Evolutionary conservation across 2,113 vertebrate genomes (phyloP), one percentile per base, ranked within the genome.

Genomic region (Romanogobio albipinnatus): DNA sequence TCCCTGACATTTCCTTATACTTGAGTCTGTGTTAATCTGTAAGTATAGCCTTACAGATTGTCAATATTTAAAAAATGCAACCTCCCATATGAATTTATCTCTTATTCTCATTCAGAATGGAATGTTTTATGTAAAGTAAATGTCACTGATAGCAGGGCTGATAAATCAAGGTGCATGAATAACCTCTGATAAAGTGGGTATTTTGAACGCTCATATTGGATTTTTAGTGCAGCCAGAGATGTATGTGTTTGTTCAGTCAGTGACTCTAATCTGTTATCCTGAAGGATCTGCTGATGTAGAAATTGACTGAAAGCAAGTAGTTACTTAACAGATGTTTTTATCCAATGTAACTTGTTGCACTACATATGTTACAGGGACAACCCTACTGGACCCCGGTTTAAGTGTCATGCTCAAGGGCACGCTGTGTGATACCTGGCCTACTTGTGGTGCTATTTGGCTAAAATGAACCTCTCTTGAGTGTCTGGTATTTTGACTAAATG

Each of bases 401-500:
- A 76, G 15, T 29, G 24, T 1, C 73, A 9, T 76, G 24, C 24
- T 17, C 47, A 53, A 74, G 11, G 17, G 45, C 47, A 53, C 26
- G 33, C 33, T 24, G 19, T 56, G 15, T 61, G 58, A 24, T 53
- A 29, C 70, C 39, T 24, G 39, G 47, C 1, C n/a, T 9, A 75
- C 9, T 15, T 29, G n/a, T 75, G 73, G n/a, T 8, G 49, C 45
- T 24, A 75, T 53, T 76, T 53, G 26, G 11, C 14, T 26, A 39
- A 49, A 49, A 74, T 49, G n/a, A 26, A 9, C 9, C 36, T 13
- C 90, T 83, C 9, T n/a, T 90, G 78, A 74, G 88, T 6, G 26
- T 88, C 8, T 68, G 2, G 8, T 68, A 39, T 17, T 43, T 24
- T 90, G 87, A 89, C 84, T 91, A 26, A 89, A 89, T 9, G 88